A percentile compares a stretch with the other conserved stretches of the same genome.
phyloP scores from a whole-genome alignment of 1,140 invertebrate species.

The Drosophila chauvacae region DNA sequence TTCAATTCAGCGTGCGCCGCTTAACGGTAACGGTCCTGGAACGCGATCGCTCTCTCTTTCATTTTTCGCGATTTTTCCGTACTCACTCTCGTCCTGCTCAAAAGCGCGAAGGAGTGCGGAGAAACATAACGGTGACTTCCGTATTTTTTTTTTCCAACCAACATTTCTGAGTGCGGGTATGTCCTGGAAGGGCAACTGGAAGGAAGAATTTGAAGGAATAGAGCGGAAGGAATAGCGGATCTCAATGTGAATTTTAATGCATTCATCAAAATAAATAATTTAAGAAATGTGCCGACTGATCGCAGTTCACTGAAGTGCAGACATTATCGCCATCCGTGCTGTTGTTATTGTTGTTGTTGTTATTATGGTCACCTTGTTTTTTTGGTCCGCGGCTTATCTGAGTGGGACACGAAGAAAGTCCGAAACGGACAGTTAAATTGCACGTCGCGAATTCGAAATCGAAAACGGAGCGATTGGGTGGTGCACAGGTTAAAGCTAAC shows the following conservation, averaged over 20 bases:
- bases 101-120: background rate
- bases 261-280: background rate
- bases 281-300: slow-evolving; percentile 4
- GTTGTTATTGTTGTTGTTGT: slow-evolving; percentile 21
- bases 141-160: slow-evolving; percentile 23
- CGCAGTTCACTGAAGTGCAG: slow-evolving; percentile 23
- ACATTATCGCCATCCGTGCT: slow-evolving; percentile 33
- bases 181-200: slow-evolving; percentile 17
- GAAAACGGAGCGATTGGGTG: slow-evolving; percentile 8
- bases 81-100: background rate
- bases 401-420: slow-evolving; percentile 39
- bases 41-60: slow-evolving; percentile 45
- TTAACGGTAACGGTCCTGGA: slow-evolving; percentile 77
- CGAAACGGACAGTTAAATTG: slow-evolving; percentile 8
- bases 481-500: slow-evolving; percentile 12
- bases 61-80: slow-evolving; percentile 1
- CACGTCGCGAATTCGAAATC: slow-evolving; percentile 10
- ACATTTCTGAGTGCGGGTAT: slow-evolving; percentile 43
- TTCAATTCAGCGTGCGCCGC: slow-evolving; percentile 75
- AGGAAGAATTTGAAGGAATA: background rate
- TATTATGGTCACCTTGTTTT: slow-evolving; percentile 33
- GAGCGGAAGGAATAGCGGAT: slow-evolving; percentile 8
- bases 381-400: slow-evolving; percentile 33
- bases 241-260: slow-evolving; percentile 5
- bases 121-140: background rate